Base-by-base conservation (phyloP, 2,113 vertebrate species). In the Cyanoderma ruficeps region DNA sequence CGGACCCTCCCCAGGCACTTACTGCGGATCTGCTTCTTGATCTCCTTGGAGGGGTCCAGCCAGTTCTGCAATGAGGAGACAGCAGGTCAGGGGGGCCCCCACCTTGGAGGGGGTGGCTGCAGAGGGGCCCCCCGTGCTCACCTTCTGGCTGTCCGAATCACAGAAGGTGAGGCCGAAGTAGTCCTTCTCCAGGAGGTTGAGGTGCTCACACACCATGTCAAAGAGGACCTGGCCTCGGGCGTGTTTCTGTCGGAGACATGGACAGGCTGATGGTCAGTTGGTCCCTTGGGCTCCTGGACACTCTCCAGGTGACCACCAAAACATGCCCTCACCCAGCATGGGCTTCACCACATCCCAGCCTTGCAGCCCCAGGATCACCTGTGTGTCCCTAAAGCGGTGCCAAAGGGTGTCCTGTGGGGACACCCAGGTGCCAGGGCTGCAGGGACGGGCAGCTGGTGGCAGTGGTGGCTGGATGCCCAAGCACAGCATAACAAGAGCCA, bases 11-110 rank as follows among this genome's bases (percentile, higher is more conserved):
- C 44, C 4, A 10, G 53, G 87, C 80, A 99, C 99, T 99, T 97
- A 99, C 99, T 99, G 97, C 98, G 98, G 96, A 99, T 99, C 98
- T 99, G 99, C 97, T 99, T 99, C 98, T 99, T 99, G 97, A 99
- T 99, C 97, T 99, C 99, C 97, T 99, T 99, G 96, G 99, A 99
- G 61, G 99, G 99, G 94, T 99, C 99, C 98, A 99, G 97, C 99
- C 99, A 99, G 95, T 99, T 98, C 98, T 98, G 97, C 83, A 98
- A 98, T 0, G 16, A 96, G 83, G 97, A 97, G 71, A 96, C 13
- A 93, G 63, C 20, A 68, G 53, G 72, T 97, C 56, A 97, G 90
- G 55, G 55, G 41, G 49, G 37, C 2, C 31, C 21, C 30, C 20
- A 56, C 17, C 82, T 20, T 1, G 3, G 42, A 93, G 17, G 12